phyloP scores from a whole-genome alignment of 2,888 invertebrate species.

The Cataglyphis albicans region DNA sequence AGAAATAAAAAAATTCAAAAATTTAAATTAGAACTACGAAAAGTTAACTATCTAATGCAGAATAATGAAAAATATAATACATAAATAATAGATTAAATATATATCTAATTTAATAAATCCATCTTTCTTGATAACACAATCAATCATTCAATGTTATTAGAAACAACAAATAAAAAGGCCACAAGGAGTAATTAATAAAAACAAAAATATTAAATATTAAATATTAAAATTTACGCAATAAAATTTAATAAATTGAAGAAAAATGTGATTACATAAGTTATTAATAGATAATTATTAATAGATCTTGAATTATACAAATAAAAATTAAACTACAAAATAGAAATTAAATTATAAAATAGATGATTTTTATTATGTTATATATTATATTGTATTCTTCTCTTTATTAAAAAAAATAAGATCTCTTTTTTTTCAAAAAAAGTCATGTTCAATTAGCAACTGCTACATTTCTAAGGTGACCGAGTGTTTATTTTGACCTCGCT shows the following conservation, averaged over 20 bases:
- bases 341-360: too few relatives aligned
- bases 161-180: too few relatives aligned
- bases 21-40: not conserved
- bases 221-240: too few relatives aligned
- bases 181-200: too few relatives aligned
- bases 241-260: too few relatives aligned
- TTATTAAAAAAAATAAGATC: not conserved
- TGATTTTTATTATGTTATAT: too few relatives aligned
- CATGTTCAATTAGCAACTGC: not conserved
- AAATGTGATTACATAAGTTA: too few relatives aligned
- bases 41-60: not conserved
- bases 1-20: not conserved
- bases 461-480: not conserved
- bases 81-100: not conserved
- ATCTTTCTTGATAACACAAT: not conserved
- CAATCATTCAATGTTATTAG: not conserved
- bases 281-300: too few relatives aligned
- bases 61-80: not conserved
- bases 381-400: not conserved
- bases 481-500: slow-evolving; percentile 1
- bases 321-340: too few relatives aligned
- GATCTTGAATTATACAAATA: too few relatives aligned
- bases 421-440: not conserved
- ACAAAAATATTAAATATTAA: too few relatives aligned
- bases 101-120: not conserved